Base-by-base conservation (phyloP, 2,113 vertebrate species). In the Tricholaema leucomelas region DNA sequence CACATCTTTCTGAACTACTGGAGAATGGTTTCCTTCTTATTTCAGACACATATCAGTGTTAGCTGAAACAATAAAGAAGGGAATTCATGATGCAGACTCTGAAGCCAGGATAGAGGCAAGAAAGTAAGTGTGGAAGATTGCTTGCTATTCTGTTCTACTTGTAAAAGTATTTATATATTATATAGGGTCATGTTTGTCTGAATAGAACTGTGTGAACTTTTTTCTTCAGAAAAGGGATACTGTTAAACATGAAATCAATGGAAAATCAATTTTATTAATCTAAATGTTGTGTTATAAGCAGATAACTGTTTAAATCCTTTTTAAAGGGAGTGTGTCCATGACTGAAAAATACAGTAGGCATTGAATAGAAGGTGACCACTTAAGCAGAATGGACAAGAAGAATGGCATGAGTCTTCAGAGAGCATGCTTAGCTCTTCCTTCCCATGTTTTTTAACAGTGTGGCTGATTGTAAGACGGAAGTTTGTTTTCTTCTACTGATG, bases 11-110 rank as follows among this genome's bases (percentile, higher is more conserved):
- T 81, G 64, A 70, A 27, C 36, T 80, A 17, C 13, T 64, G 24
- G 61, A 81, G 84, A 35, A 97, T 97, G 78, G 95, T 96, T 86
- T 87, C 92, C 93, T 85, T 97, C 92, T 96, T 94, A 88, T 91
- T 97, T 97, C 97, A 99, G 99, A 89, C 99, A 99, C 31, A 98
- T 99, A 97, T 98, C 99, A 42, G 98, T 99, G 88, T 98, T 99
- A 95, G 99, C 98, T 1, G 99, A 99, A 97, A 99, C 99, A 44
- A 99, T 99, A 98, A 99, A 98, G 98, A 99, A 99, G 80, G 99
- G 99, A 76, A 99, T 99, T 87, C 99, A 99, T 6, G 99, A 99
- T 55, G 99, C 99, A 0, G 99, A 99, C 97, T 99, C 99, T 3
- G 99, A 99, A 97, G 99, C 99, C 72, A 98, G 99, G 72, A 99